These are phyloP conservation scores for Darevskia nairensis DNA, from an alignment of 2,797 vertebrate species.

Conservation along the genomic window DNA sequence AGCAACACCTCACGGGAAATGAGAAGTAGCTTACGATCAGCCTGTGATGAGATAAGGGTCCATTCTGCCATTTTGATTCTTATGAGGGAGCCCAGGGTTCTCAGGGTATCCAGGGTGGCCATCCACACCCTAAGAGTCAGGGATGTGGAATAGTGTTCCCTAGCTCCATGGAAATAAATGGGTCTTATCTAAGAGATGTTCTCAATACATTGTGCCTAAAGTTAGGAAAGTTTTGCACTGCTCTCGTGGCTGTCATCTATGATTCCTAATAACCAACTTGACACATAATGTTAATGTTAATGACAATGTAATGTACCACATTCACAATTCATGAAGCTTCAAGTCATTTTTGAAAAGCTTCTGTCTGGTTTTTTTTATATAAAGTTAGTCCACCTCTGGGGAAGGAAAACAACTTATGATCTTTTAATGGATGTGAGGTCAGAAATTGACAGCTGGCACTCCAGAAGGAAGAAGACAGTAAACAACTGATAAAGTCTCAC, in stretches of 20 bases:
- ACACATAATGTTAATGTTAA: neutral
- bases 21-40: neutral
- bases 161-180: neutral
- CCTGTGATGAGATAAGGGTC: neutral
- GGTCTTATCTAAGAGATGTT: neutral
- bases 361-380: neutral
- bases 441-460: neutral
- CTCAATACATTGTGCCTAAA: neutral
- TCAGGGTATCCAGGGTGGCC: too few relatives aligned
- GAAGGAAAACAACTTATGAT: neutral
- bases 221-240: neutral
- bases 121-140: neutral
- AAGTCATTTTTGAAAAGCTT: constrained; percentile 2
- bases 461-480: constrained; percentile 28
- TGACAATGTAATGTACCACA: neutral
- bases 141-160: neutral
- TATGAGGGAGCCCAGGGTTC: too few relatives aligned
- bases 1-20: neutral
- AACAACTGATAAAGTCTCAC: neutral
- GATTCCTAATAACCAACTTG: neutral
- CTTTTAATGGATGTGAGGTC: neutral
- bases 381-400: neutral
- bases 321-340: constrained; percentile 7
- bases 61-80: neutral
- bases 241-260: constrained; percentile 14